phyloP scores from a whole-genome alignment of 2,113 vertebrate species.

The Oostethus manadensis region DNA sequence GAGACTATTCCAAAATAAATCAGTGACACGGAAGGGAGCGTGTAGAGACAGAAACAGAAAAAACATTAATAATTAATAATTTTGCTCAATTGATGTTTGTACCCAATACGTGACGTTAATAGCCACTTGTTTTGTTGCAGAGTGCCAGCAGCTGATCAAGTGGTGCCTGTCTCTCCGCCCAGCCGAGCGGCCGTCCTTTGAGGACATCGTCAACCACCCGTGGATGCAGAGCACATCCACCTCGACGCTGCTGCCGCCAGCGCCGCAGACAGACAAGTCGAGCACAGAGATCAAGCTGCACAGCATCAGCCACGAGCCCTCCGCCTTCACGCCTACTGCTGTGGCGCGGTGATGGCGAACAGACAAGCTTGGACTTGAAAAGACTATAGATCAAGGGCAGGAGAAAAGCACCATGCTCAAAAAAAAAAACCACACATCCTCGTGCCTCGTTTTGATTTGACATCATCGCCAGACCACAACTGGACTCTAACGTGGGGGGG shows the following conservation, averaged over 20 bases:
- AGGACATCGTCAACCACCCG: slow-evolving; percentile 87
- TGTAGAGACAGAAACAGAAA: too few species aligned
- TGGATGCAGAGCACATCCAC: slow-evolving; percentile 85
- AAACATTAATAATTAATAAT: too few species aligned
- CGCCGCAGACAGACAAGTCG: slow-evolving; percentile 54
- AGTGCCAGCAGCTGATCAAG: slow-evolving; percentile 88
- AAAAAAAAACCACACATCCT: neutral
- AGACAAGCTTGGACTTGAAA: neutral
- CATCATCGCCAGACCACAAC: slow-evolving; percentile 6
- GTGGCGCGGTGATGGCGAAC: slow-evolving; percentile 56
- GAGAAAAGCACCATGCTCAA: neutral
- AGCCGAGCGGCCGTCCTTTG: slow-evolving; percentile 84
- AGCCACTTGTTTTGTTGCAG: slow-evolving; percentile 54
- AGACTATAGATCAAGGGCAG: neutral
- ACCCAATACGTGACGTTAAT: slow-evolving; percentile 1
- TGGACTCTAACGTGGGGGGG: slow-evolving; percentile 18
- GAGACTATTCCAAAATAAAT: too few species aligned
- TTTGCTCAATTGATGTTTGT: too few species aligned
- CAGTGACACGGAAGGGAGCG: too few species aligned
- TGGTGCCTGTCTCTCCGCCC: slow-evolving; percentile 86
- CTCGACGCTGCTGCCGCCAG: slow-evolving; percentile 29
- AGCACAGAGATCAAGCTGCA: slow-evolving; percentile 82
- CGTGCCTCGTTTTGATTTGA: slow-evolving; percentile 13
- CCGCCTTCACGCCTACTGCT: slow-evolving; percentile 40
- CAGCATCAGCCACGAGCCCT: slow-evolving; percentile 79